Evolutionary conservation across 2,113 vertebrate species (phyloP).

Genomic region (Leucopsar rothschildi): DNA sequence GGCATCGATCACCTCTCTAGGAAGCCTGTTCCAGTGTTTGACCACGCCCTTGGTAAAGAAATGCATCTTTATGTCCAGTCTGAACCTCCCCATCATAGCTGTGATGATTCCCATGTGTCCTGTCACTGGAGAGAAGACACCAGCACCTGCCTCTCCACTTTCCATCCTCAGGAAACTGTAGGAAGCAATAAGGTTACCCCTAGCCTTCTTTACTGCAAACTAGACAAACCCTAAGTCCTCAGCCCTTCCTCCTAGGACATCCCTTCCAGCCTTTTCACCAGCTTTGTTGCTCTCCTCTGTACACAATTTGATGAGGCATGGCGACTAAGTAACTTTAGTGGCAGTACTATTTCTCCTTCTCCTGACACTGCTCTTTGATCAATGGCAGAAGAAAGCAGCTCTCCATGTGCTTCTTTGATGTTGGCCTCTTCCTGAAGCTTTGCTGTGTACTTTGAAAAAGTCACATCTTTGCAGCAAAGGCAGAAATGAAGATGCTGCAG

Average conservation of each 20-base stretch:
- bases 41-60: not conserved
- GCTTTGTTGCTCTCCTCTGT: not conserved
- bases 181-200: not conserved
- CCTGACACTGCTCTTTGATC: not conserved
- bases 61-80: not conserved
- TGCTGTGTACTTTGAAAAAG: not conserved
- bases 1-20: fast-evolving
- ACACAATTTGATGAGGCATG: fast-evolving
- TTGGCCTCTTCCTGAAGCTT: not conserved
- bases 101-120: not conserved
- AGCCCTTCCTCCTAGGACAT: not conserved
- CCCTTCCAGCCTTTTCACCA: not conserved
- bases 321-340: not conserved
- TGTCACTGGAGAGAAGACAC: not conserved
- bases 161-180: not conserved
- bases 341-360: not conserved
- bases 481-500: not conserved
- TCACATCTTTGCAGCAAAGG: not conserved
- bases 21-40: not conserved
- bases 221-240: not conserved
- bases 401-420: not conserved
- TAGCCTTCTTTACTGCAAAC: not conserved
- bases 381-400: not conserved
- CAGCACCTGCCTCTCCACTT: not conserved
- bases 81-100: not conserved